These are phyloP conservation scores for Mixornis gularis DNA, from an alignment of 2,113 vertebrate species.

Conservation along the genomic window DNA sequence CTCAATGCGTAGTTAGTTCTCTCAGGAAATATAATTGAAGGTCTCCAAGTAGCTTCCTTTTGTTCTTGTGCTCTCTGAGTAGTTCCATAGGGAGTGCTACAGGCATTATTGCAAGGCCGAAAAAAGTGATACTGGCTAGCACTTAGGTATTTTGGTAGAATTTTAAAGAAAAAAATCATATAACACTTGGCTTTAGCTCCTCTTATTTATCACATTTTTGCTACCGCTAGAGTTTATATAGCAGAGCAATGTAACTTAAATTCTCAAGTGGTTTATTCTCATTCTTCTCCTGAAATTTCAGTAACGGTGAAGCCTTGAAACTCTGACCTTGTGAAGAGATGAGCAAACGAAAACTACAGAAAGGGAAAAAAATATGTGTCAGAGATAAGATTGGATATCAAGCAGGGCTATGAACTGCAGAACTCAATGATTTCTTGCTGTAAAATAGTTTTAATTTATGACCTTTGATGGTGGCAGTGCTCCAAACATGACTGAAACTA, in stretches of 20 bases:
- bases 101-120: background rate
- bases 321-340: background rate
- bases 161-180: background rate
- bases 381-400: background rate
- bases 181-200: background rate
- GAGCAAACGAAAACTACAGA: background rate
- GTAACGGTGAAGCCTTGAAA: background rate
- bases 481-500: background rate
- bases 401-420: background rate
- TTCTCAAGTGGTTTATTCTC: background rate
- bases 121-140: background rate
- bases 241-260: background rate
- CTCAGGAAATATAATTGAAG: background rate
- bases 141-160: background rate
- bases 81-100: background rate
- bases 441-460: background rate
- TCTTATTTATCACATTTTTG: background rate
- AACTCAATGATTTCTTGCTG: background rate
- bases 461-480: background rate
- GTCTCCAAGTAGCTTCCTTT: background rate
- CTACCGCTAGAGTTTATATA: background rate
- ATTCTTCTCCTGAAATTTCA: background rate
- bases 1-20: background rate
- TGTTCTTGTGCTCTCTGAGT: background rate
- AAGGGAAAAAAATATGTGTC: background rate